These are phyloP conservation scores for Zosterops lateralis DNA, from an alignment of 2,113 vertebrate genomes.

Conservation along the genomic window DNA sequence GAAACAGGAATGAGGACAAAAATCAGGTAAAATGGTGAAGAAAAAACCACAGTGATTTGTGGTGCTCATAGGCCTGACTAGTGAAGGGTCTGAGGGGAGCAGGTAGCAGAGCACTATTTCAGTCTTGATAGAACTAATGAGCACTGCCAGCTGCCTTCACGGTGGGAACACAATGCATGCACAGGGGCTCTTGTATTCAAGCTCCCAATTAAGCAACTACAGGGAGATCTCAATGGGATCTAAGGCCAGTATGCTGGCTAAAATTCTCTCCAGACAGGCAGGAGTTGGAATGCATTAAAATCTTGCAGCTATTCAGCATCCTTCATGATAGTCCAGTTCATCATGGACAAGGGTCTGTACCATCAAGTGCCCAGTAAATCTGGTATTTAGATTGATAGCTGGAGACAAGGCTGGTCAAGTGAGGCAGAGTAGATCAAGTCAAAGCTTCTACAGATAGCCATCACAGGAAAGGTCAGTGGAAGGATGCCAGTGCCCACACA, in stretches of 20 bases:
- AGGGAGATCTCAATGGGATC: not conserved
- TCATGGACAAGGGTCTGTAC: not conserved
- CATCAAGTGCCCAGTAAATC: not conserved
- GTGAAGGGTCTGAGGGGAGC: not conserved
- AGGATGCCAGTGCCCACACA: not conserved
- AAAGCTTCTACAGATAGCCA: not conserved
- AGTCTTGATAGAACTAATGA: not conserved
- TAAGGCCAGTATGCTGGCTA: not conserved
- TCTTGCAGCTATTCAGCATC: not conserved
- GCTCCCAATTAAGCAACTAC: not conserved
- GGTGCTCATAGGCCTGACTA: not conserved
- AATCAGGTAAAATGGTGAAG: not conserved
- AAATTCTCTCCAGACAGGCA: not conserved
- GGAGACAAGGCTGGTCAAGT: accelerated
- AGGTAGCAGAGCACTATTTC: not conserved
- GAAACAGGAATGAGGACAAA: not conserved
- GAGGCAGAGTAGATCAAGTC: not conserved
- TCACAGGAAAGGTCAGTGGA: not conserved
- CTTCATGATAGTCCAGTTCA: not conserved
- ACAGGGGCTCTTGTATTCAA: not conserved
- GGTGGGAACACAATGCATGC: accelerated
- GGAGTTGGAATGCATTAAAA: not conserved
- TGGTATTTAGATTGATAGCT: not conserved
- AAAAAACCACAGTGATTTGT: not conserved
- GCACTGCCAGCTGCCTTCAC: not conserved